These are phyloP conservation scores for Yasuhikotakia modesta DNA, from an alignment of 2,797 vertebrate genomes.

Conservation along the genomic window DNA sequence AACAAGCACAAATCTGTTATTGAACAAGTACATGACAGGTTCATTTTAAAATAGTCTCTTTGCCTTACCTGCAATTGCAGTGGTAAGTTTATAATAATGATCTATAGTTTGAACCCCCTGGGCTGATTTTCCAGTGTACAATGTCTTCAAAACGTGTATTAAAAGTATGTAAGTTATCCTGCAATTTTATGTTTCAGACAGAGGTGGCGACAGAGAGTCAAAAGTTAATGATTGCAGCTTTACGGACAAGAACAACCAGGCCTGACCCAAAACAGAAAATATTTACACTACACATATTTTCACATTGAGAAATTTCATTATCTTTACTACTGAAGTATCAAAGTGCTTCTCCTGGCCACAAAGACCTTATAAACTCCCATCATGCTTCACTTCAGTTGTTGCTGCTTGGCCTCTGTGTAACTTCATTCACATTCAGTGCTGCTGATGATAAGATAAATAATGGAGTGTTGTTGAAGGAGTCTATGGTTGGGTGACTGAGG, in stretches of 20 bases:
- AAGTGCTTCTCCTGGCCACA: constrained; percentile 12
- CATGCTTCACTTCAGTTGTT: not conserved
- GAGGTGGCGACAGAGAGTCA: no score
- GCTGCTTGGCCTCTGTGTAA: constrained; percentile 2
- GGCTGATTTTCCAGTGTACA: no score
- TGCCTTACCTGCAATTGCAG: no score
- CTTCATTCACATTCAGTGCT: constrained; percentile 47
- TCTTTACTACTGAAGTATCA: constrained; percentile 5
- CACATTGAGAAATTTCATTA: constrained; percentile 11
- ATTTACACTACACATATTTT: constrained; percentile 41
- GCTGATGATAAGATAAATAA: constrained; percentile 14
- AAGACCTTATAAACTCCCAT: not conserved
- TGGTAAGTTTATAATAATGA: no score
- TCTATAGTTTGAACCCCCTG: no score
- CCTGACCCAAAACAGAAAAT: constrained; percentile 16
- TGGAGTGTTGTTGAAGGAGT: not conserved
- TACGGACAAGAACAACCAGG: not conserved
- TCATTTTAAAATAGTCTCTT: no score
- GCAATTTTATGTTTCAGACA: no score
- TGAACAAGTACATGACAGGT: no score
- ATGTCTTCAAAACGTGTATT: no score
- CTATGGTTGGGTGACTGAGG: constrained; percentile 38
- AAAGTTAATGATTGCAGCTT: not conserved
- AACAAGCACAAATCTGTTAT: no score
- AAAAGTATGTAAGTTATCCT: no score